Conservation (phyloP, 2,113 vertebrate genomes). For the Rhagologus leucostigma region DNA sequence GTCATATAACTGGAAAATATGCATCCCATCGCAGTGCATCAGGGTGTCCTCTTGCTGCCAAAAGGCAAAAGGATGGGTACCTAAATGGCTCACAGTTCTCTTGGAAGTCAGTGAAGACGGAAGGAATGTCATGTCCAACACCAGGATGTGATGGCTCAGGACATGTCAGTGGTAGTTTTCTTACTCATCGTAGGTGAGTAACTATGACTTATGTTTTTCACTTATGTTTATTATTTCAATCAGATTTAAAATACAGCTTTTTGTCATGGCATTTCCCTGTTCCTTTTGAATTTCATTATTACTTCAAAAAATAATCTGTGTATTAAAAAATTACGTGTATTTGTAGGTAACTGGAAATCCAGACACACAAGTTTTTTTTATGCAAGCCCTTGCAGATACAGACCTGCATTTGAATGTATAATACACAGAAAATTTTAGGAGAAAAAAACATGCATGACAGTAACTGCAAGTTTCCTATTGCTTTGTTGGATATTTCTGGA, state of each 20-base stretch:
- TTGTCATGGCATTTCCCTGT: background rate
- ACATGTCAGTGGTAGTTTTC: conserved; percentile 98
- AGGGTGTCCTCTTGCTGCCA: conserved; percentile 94
- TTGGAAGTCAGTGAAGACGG: conserved; percentile 98
- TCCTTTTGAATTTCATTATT: background rate
- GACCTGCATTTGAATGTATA: background rate
- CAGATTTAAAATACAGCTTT: background rate
- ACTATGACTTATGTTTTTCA: background rate
- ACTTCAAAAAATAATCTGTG: background rate
- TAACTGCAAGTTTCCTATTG: background rate
- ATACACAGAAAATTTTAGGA: background rate
- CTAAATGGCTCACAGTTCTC: conserved; percentile 97
- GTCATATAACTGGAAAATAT: conserved; percentile 97
- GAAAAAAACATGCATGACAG: background rate
- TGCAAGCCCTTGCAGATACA: background rate
- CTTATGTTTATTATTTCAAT: background rate
- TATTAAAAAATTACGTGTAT: background rate
- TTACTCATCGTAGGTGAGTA: conserved; percentile 95
- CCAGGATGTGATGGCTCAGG: conserved; percentile 97
- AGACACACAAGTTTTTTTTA: rapidly evolving
- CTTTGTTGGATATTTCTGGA: background rate
- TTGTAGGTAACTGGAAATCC: background rate
- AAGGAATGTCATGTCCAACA: conserved; percentile 98
- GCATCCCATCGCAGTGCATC: conserved; percentile 97
- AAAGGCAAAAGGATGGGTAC: conserved; percentile 97